Evolutionary conservation across 2,888 invertebrate species (phyloP).

Genomic region (Ophion slaviceki): DNA sequence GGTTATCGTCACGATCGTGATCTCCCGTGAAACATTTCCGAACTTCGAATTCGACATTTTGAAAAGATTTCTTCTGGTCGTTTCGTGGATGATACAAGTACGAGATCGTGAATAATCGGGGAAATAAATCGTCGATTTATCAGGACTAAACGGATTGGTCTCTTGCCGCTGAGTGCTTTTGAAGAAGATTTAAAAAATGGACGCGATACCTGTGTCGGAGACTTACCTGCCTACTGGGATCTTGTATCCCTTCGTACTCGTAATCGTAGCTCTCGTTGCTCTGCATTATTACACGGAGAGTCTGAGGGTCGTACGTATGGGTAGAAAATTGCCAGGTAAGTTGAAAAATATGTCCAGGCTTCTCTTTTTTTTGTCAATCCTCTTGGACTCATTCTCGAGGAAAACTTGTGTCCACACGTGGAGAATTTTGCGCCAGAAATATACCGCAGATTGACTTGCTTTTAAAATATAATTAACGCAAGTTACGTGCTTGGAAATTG

Average conservation of each 20-base stretch:
- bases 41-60: background rate
- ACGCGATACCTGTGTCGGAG: constrained; percentile 71
- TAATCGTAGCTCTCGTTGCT: constrained; percentile 74
- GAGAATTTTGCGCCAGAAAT: too few relatives aligned
- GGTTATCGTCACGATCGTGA: constrained; percentile 25
- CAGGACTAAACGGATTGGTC: background rate
- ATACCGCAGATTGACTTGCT: background rate
- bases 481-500: background rate
- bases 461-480: background rate
- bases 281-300: constrained; percentile 79
- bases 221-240: constrained; percentile 72
- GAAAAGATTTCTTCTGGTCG: background rate
- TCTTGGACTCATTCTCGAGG: background rate
- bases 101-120: background rate
- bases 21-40: background rate
- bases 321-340: constrained; percentile 79
- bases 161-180: constrained; percentile 20
- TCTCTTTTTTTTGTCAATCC: background rate
- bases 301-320: constrained; percentile 72
- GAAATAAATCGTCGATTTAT: too few relatives aligned
- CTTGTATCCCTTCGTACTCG: constrained; percentile 77
- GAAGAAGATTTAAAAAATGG: constrained; percentile 70
- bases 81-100: background rate
- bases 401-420: too few relatives aligned
- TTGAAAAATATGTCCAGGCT: background rate